Percentiles rank a stretch among this genome's conserved stretches.
Evolutionary conservation across 2,888 invertebrate genomes (phyloP).

Genomic region (Brachynemurus nebulosus): DNA sequence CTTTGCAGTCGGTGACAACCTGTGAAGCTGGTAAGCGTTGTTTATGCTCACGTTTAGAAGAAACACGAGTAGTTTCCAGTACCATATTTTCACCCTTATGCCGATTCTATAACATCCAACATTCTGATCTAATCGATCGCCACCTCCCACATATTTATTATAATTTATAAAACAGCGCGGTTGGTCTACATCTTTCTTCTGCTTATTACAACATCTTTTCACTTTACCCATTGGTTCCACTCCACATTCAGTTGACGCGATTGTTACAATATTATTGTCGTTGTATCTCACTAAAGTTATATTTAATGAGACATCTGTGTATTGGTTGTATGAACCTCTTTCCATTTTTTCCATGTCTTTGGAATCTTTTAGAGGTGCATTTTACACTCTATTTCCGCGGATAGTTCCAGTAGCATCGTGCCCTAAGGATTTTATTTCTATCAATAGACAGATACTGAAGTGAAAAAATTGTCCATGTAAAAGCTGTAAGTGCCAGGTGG

Average conservation of each 20-base stretch:
- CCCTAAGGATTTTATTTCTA: background rate
- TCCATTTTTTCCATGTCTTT: background rate
- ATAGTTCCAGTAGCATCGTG: background rate
- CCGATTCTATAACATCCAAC: constrained; percentile 17
- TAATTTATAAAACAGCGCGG: constrained; percentile 13
- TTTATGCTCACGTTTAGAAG: no score
- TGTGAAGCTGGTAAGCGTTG: no score
- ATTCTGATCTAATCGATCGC: constrained; percentile 20
- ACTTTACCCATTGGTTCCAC: background rate
- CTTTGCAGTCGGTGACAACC: no score
- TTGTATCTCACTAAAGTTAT: background rate
- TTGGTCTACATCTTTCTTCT: background rate
- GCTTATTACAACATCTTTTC: background rate
- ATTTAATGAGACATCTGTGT: background rate
- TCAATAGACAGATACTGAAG: background rate
- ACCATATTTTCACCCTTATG: background rate
- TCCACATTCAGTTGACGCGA: background rate
- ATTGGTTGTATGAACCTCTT: background rate
- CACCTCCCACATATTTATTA: constrained; percentile 16
- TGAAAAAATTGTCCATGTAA: constrained; percentile 1
- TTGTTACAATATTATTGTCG: constrained; percentile 1
- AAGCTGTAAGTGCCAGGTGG: background rate
- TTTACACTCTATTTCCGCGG: background rate
- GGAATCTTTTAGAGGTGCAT: background rate
- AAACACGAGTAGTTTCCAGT: background rate